These are phyloP conservation scores for Zophobas atratus DNA, from an alignment of 1,140 invertebrate species.

Conservation along the genomic window DNA sequence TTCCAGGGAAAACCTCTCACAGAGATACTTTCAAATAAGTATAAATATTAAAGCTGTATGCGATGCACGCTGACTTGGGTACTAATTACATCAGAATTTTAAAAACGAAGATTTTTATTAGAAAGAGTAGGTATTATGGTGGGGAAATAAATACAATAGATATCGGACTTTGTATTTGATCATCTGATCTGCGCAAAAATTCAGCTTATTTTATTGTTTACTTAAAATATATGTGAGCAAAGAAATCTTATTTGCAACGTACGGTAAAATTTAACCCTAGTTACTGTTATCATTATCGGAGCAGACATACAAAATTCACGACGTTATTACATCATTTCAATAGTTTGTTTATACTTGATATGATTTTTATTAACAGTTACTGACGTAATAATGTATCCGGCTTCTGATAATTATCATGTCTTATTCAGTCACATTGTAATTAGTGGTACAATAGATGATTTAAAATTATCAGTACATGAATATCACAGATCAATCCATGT, in stretches of 20 bases:
- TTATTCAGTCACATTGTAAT: too few relatives aligned
- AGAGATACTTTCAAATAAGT: too few relatives aligned
- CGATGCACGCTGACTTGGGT: too few relatives aligned
- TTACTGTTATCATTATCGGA: neutral
- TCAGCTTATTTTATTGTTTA: neutral
- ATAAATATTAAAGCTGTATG: neutral
- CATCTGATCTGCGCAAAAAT: constrained; percentile 11
- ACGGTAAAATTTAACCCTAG: constrained; percentile 16
- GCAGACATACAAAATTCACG: neutral
- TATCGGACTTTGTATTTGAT: constrained; percentile 27
- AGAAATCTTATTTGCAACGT: constrained; percentile 5
- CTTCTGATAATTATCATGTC: too few relatives aligned
- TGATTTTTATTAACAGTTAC: too few relatives aligned
- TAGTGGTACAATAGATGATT: too few relatives aligned
- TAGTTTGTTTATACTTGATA: too few relatives aligned
- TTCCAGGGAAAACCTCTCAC: too few relatives aligned
- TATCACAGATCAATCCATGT: too few relatives aligned
- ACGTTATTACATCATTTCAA: neutral
- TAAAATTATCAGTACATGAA: too few relatives aligned
- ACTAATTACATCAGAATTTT: neutral
- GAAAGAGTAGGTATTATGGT: constrained; percentile 3
- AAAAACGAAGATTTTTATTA: constrained; percentile 13
- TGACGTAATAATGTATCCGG: too few relatives aligned
- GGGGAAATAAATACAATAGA: constrained; percentile 2
- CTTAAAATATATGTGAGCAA: too few relatives aligned